Evolutionary conservation across 2,888 invertebrate species (phyloP).

Genomic region (Amorpha juglandis): DNA sequence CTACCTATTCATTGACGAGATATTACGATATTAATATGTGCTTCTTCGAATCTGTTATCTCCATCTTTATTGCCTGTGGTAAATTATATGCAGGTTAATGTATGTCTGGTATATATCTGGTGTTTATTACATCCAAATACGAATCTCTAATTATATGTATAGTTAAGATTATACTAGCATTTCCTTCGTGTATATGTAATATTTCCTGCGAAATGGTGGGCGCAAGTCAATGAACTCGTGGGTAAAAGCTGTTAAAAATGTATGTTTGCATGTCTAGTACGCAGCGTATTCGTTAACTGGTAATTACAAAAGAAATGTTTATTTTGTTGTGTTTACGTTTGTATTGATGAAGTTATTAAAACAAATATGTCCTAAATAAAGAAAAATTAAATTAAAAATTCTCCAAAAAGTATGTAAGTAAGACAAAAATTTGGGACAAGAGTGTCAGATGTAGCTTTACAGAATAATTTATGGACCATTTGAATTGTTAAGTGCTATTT

Average conservation of each 20-base stretch:
- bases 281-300: not conserved
- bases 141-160: not conserved
- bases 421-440: constrained; percentile 4
- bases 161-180: not conserved
- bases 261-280: not conserved
- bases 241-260: constrained; percentile 11
- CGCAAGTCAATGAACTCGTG: constrained; percentile 19
- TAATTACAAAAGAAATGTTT: not conserved
- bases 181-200: not conserved
- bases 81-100: not conserved
- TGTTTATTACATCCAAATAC: constrained; percentile 6
- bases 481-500: constrained; percentile 15
- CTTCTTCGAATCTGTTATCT: constrained; percentile 4
- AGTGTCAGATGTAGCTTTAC: not conserved
- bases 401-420: constrained; percentile 6
- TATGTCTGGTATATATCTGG: no score
- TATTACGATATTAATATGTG: constrained; percentile 3
- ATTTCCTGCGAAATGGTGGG: constrained; percentile 10
- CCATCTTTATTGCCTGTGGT: constrained; percentile 2
- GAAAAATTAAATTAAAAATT: not conserved
- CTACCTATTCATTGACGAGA: not conserved
- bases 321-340: not conserved
- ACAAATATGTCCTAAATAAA: not conserved
- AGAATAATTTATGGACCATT: constrained; percentile 17
- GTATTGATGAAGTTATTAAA: not conserved